Evolutionary conservation across 1,140 invertebrate genomes (phyloP), one percentile per base, ranked within the genome.

Genomic region (Conopomorpha cramerella): DNA sequence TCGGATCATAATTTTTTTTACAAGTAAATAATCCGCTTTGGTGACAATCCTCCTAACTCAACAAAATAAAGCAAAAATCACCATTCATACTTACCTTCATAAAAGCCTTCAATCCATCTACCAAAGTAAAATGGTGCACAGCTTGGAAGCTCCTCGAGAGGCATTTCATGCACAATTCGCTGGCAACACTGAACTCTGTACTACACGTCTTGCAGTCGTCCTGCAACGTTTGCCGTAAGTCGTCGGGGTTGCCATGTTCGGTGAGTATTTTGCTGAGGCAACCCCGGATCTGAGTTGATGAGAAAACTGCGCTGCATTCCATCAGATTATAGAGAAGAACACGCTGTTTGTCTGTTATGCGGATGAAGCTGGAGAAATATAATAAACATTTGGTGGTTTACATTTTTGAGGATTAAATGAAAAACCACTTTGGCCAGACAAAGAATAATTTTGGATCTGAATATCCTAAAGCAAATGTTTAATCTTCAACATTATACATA

Each of bases 111-210:
- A 63, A 78, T 10, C 53, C 68, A 41, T 48, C 66, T 3, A 59
- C 81, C 29, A 52, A 74, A 13, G 44, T 67, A 42, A 67, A 63
- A 42, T 68, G 43, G 34, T 76, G 67, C 28, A 65, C 44, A 3
- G 51, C 55, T 16, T 79, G 73, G 49, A 84, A 82, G 51, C 62
- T 43, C 42, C 50, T 37, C 33, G 70, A 52, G 67, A 72, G 53
- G 73, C 83, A 76, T 51, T 81, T 51, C 59, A 72, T 27, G 78
- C 71, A 83, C 54, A 83, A 34, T 39, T 74, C 56, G 35, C 59
- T 65, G 39, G 57, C 10, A 35, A 57, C 51, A 39, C 36, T 50
- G 46, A 72, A 72, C 1, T 71, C 56, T 7, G 40, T 51, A 17
- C 15, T 44, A 18, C 71, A 76, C 10, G 14, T 44, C 1, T 41